Evolutionary conservation across 1,140 invertebrate species (phyloP), one percentile per base, ranked within the genome.

Genomic region (Bombus confusus): DNA sequence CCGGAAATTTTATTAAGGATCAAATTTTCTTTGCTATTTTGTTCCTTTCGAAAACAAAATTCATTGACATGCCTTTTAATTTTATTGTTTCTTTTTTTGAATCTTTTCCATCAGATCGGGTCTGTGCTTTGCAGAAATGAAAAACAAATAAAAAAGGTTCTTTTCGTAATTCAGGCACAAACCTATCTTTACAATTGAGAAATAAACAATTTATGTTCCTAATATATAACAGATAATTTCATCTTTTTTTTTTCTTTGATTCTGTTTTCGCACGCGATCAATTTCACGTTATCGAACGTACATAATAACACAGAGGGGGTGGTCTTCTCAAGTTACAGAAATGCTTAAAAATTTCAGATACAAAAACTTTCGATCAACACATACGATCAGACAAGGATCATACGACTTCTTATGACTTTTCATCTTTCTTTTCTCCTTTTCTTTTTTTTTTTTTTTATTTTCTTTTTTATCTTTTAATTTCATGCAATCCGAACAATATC

Each of bases 1-100:
- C 92, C 92, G 90, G 91, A 93, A 85, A 89, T 93, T 94, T 94
- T 93, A 93, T 94, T 94, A 87, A 91, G 90, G 90, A 93, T 91
- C 84, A 86, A 89, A 86, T 81, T 75, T 81, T n/a, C 41, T 83
- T 34, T 66, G 62, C 76, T 76, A 57, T 87, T 81, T 71, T 68
- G 69, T 91, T 83, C 84, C 80, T 88, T 86, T 66, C 57, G 69
- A 86, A 83, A 91, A 91, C 83, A 88, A 91, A 90, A 62, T 87
- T 28, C 75, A 85, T 75, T 80, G 80, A 90, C 89, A 91, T 87
- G 76, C 68, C 83, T 76, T 64, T 47, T 15, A 62, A 62, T 66
- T 43, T 68, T 43, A 43, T 57, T 31, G 18, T 77, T 62, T 68
- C 31, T 59, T 57, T 22, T 47, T 66, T 79, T 52, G 64, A 18